These are phyloP conservation scores for Anthophora plumipes DNA, from an alignment of 2,888 invertebrate species.

Conservation along the genomic window DNA sequence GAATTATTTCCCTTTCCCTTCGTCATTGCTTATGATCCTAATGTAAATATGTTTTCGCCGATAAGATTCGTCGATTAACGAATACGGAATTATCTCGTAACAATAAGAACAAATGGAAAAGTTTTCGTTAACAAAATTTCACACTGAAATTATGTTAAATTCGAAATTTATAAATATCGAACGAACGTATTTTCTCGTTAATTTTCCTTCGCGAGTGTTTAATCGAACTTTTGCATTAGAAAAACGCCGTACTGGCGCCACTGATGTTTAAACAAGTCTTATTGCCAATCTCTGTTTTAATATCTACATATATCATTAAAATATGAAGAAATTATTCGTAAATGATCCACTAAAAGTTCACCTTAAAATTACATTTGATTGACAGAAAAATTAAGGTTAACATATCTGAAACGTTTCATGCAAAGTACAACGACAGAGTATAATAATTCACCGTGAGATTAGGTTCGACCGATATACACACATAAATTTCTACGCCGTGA, in stretches of 20 bases:
- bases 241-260: no score
- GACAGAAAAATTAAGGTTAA: not conserved
- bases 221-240: no score
- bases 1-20: not conserved
- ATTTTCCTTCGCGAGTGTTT: no score
- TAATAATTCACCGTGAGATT: not conserved
- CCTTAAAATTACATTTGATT: not conserved
- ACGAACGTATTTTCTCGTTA: no score
- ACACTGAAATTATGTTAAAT: not conserved
- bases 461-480: not conserved
- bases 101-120: not conserved
- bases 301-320: no score
- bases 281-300: no score
- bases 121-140: not conserved
- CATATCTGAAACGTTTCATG: not conserved
- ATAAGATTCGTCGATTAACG: not conserved
- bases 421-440: not conserved
- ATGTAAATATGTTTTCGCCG: not conserved
- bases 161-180: no score
- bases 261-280: no score
- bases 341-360: no score
- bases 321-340: no score
- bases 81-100: not conserved
- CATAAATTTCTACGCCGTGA: not conserved
- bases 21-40: not conserved